These are phyloP conservation scores for cat (Felis catus) DNA, from an alignment of 2,113 vertebrate species.

Conservation along the genomic window F.catus_Fca126_mat1.0 CM031427.1:13277501-13278000, in stretches of 20 bases:
- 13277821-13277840: constrained; percentile 86
- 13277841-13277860: constrained; percentile 86
- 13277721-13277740: constrained; percentile 83
- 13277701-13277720: constrained; percentile 85
- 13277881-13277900: constrained; percentile 84
- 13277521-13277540: constrained; percentile 91
- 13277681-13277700: constrained; percentile 84
- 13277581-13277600: constrained; percentile 71
- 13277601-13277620: neutral
- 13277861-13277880: constrained; percentile 84
- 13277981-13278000: constrained; percentile 75
- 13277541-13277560: constrained; percentile 79
- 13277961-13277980: constrained; percentile 83
- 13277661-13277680: constrained; percentile 75
- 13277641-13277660: constrained; percentile 48
- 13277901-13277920: constrained; percentile 84
- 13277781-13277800: constrained; percentile 81
- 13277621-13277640: constrained; percentile 35
- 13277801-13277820: constrained; percentile 86
- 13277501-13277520: constrained; percentile 89
- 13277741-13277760: constrained; percentile 56
- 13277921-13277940: constrained; percentile 82
- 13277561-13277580: constrained; percentile 16
- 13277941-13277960: constrained; percentile 86
- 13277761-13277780: constrained; percentile 61